These are phyloP conservation scores for Clarias batrachus DNA, from an alignment of 2,113 vertebrate species.

Conservation along the genomic window DNA sequence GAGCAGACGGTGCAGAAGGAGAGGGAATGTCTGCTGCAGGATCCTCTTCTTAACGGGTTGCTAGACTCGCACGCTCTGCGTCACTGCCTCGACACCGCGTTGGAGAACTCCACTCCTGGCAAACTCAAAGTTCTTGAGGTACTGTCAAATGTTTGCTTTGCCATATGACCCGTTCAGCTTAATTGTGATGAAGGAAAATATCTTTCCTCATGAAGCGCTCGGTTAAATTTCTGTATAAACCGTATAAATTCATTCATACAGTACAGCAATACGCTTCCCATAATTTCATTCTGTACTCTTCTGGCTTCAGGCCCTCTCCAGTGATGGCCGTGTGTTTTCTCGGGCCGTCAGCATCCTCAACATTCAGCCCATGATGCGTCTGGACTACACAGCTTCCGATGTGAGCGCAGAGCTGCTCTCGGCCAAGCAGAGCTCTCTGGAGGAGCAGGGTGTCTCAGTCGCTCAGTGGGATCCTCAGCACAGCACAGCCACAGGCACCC, in stretches of 20 bases:
- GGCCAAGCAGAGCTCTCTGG: constrained; percentile 64
- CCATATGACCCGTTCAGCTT: background rate
- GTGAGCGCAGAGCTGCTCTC: constrained; percentile 64
- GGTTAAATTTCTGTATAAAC: background rate
- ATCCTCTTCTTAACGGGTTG: constrained; percentile 82
- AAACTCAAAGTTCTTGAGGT: constrained; percentile 90
- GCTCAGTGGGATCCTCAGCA: constrained; percentile 81
- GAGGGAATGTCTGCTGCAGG: constrained; percentile 75
- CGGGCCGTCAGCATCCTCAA: constrained; percentile 76
- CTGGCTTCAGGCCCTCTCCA: constrained; percentile 77
- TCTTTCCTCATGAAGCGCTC: background rate
- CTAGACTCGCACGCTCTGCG: constrained; percentile 74
- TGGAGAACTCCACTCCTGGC: constrained; percentile 79
- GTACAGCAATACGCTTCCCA: background rate
- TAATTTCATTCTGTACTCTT: background rate
- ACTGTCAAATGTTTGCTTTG: constrained; percentile 31
- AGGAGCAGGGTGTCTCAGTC: constrained; percentile 63
- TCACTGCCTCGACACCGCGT: constrained; percentile 78
- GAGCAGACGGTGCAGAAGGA: constrained; percentile 78
- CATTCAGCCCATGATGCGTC: constrained; percentile 80
- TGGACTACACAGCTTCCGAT: constrained; percentile 86
- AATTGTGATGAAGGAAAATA: background rate
- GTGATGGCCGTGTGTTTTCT: constrained; percentile 78
- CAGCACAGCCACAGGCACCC: constrained; percentile 64
- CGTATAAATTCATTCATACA: background rate